Base-by-base conservation (phyloP, 2,888 invertebrate genomes). In the Cotesia congregata region DNA sequence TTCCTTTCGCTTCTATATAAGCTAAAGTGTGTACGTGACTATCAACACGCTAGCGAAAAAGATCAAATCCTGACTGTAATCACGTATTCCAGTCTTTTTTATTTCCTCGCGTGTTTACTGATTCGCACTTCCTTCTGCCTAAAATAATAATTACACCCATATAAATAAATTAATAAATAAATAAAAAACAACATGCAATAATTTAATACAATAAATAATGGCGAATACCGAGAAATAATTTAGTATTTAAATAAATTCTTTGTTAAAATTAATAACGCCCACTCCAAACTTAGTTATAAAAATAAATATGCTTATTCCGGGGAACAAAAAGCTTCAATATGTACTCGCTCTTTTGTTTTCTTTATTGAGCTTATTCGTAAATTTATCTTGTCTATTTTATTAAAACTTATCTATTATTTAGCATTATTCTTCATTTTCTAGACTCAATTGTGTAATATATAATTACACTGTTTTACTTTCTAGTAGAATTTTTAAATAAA, bases 11-110 rank as follows among this genome's bases (percentile, higher is more conserved):
- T 50, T 50, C 50, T 50, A 50, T 50, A 50, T 7, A 50, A 50
- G 50, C 20, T 5, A 17, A n/a, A n/a, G 7, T 7, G 62, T 62
- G 62, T 72, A 72, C 72, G 72, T 72, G 72, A 72, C 72, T 65
- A 15, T 72, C 20, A 38, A 12, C 72, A 72, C 41, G 72, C 20
- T 41, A 65, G 64, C 65, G 6, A 20, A 65, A 41, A 2, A 65
- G 0, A 41, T 3, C 17, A 6, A 4, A 40, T 50, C 40, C 40
- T 64, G 17, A 9, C 38, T 15, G 64, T 72, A 9, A 65, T 72
- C 17, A 72, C 38, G 20, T 50, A 65, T 30, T 64, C 30, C 6
- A 30, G 9, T 50, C 50, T 50, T 50, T 12, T 12, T 50, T 50
- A 50, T 50, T 70, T 20, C 50, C 9, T 20, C n/a, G 15, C 38